phyloP scores from a whole-genome alignment of 2,113 vertebrate species.

The Trichechus manatus region DNA sequence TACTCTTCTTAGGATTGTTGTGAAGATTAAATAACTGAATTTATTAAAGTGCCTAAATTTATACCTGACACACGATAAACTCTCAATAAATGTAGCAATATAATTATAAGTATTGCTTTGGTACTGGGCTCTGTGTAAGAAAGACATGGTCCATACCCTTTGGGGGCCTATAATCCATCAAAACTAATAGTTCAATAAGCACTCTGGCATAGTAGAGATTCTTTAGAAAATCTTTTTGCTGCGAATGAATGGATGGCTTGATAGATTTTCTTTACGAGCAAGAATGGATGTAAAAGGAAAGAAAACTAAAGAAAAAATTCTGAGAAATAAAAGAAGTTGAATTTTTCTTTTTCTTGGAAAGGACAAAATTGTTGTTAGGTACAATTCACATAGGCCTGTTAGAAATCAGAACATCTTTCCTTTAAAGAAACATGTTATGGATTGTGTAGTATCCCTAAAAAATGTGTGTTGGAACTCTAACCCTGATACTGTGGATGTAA shows the following conservation, averaged over 20 bases:
- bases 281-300: not conserved
- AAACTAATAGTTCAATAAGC: not conserved
- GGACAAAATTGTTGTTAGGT: not conserved
- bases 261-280: not conserved
- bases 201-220: not conserved
- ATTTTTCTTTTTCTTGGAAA: not conserved
- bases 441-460: too few species aligned
- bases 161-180: not conserved
- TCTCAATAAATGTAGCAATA: not conserved
- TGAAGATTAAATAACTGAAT: not conserved
- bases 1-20: not conserved
- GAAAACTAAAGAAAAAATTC: not conserved
- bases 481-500: too few species aligned
- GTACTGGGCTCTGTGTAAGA: not conserved
- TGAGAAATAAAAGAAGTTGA: not conserved
- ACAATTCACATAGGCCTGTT: not conserved
- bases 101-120: not conserved
- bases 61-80: not conserved
- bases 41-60: not conserved
- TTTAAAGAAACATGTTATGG: conserved; percentile 8
- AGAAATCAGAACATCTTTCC: not conserved
- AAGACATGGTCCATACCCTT: not conserved
- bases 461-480: too few species aligned
- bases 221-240: not conserved
- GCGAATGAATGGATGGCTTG: not conserved